A percentile compares a stretch with the other conserved stretches of the same genome.
These are phyloP conservation scores for Corvus hawaiiensis DNA, from an alignment of 2,113 vertebrate species.

Conservation along the genomic window DNA sequence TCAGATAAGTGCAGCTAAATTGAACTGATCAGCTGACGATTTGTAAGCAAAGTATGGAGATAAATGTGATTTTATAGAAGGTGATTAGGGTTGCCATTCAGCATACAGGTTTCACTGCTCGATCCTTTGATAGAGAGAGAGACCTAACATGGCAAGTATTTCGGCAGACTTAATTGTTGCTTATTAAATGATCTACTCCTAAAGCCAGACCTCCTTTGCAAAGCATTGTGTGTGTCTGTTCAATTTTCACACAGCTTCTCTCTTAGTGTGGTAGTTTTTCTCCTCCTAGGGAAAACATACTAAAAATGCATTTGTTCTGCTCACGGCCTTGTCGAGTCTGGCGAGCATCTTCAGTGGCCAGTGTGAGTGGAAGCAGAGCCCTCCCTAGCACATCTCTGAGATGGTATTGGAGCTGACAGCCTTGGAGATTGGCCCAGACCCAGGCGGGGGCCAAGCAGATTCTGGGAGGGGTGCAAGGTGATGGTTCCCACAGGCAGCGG, in stretches of 20 bases:
- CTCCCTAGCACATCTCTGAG: fast-evolving
- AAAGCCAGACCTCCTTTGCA: background rate
- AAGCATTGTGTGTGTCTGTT: background rate
- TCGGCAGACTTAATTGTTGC: background rate
- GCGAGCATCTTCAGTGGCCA: background rate
- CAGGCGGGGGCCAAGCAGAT: fast-evolving
- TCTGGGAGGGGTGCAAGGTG: background rate
- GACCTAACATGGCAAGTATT: background rate
- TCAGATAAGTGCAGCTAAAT: background rate
- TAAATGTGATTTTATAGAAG: background rate
- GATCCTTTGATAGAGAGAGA: background rate
- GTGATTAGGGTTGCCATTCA: background rate
- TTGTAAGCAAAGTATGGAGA: background rate
- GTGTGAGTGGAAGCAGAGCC: background rate
- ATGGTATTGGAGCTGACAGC: fast-evolving
- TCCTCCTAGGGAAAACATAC: background rate
- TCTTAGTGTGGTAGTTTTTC: background rate
- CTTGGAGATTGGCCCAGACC: background rate
- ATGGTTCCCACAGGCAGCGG: background rate
- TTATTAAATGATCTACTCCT: background rate
- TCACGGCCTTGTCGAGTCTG: fast-evolving
- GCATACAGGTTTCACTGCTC: background rate
- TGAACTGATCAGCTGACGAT: background rate
- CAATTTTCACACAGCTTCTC: background rate
- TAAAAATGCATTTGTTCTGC: background rate